These are phyloP conservation scores for Pegea sp. DNA, from an alignment of 23 tunicate genomes.

Conservation along the genomic window DNA sequence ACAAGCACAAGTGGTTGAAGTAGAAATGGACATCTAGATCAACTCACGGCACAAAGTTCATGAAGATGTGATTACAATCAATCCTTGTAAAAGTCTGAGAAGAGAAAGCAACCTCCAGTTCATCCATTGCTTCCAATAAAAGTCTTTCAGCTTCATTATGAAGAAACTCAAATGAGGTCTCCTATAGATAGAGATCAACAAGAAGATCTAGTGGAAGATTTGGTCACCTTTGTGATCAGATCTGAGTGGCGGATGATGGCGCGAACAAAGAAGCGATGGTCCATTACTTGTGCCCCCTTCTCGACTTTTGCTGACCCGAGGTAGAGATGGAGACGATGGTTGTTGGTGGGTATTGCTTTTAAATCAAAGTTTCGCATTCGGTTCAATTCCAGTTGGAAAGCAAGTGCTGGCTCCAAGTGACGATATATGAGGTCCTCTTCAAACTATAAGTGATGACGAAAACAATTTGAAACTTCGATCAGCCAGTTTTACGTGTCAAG, in stretches of 20 bases:
- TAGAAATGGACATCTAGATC: not conserved
- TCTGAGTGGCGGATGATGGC: slow-evolving; percentile 99
- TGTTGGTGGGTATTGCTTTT: slow-evolving; percentile 85
- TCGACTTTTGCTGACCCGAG: slow-evolving; percentile 92
- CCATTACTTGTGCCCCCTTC: slow-evolving; percentile 80
- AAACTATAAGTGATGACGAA: too few relatives aligned
- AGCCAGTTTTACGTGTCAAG: too few relatives aligned
- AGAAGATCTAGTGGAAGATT: not conserved
- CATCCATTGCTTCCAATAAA: slow-evolving; percentile 92
- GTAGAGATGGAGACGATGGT: slow-evolving; percentile 95
- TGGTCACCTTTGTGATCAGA: slow-evolving; percentile 77
- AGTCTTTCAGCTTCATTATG: slow-evolving; percentile 95
- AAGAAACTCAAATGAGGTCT: slow-evolving; percentile 85
- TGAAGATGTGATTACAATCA: slow-evolving; percentile 96
- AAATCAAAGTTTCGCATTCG: slow-evolving; percentile 90
- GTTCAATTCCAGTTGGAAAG: slow-evolving; percentile 95
- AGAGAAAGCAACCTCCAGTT: slow-evolving; percentile 93
- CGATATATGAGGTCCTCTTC: slow-evolving; percentile 93
- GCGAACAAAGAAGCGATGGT: slow-evolving; percentile 92
- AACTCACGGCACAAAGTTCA: slow-evolving; percentile 99
- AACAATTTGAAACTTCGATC: too few relatives aligned
- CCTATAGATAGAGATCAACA: slow-evolving; percentile 29
- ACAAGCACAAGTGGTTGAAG: not conserved
- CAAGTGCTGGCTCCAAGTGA: slow-evolving; percentile 97
- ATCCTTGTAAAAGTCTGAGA: slow-evolving; percentile 41